Conservation (phyloP, 1,140 invertebrate genomes). For the Druon quercuslanigerum region DNA sequence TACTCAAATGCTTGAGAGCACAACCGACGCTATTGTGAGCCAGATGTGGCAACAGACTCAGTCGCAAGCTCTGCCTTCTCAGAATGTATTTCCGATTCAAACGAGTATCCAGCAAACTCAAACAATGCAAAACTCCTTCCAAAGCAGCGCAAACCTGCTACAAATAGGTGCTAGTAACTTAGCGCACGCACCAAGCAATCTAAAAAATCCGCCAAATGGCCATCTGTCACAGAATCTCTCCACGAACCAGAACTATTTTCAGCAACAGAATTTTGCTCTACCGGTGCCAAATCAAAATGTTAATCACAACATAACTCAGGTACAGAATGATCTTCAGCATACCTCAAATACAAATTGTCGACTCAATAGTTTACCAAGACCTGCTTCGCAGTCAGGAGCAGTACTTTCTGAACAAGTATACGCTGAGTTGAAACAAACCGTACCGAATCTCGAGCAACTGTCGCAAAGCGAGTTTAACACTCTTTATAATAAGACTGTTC, state of each 20-base stretch:
- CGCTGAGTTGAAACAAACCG: constrained; percentile 69
- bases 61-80: constrained; percentile 31
- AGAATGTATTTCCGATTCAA: constrained; percentile 32
- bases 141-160: constrained; percentile 35
- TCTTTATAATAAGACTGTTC: constrained; percentile 72
- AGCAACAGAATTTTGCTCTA: constrained; percentile 42
- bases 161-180: constrained; percentile 43
- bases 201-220: constrained; percentile 4
- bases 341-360: constrained; percentile 40
- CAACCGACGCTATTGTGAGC: constrained; percentile 62
- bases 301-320: constrained; percentile 52
- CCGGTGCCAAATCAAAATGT: constrained; percentile 19
- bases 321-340: constrained; percentile 58
- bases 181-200: constrained; percentile 17
- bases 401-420: constrained; percentile 69
- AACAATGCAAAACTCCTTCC: constrained; percentile 2
- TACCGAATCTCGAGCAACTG: constrained; percentile 70
- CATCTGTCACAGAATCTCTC: constrained; percentile 17
- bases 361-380: constrained; percentile 42
- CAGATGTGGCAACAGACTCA: constrained; percentile 67
- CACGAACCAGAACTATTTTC: constrained; percentile 41
- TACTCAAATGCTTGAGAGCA: constrained; percentile 50
- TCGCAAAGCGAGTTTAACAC: constrained; percentile 74
- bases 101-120: constrained; percentile 11
- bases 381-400: constrained; percentile 43